Conservation (phyloP, 2,888 invertebrate genomes). For the Nemapogon koenigi region DNA sequence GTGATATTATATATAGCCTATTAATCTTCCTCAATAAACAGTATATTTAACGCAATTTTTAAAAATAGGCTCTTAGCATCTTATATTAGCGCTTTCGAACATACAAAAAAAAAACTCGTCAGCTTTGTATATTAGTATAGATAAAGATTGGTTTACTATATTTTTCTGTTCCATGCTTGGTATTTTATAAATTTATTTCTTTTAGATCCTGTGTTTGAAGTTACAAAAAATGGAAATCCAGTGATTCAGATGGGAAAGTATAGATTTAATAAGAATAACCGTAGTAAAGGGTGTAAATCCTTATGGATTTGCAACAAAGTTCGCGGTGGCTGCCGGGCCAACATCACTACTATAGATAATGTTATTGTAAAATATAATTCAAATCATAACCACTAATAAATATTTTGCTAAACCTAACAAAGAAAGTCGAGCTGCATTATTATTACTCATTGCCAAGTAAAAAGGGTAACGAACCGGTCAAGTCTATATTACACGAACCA, state of each 20-base stretch:
- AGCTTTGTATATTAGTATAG: too few relatives aligned
- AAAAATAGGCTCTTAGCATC: too few relatives aligned
- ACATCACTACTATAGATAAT: slow-evolving; percentile 6
- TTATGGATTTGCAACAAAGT: slow-evolving; percentile 4
- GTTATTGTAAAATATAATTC: slow-evolving; percentile 4
- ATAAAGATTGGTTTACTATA: too few relatives aligned
- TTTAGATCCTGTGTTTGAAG: not conserved
- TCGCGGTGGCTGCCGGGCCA: slow-evolving; percentile 3
- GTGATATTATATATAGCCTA: too few relatives aligned
- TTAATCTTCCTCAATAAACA: too few relatives aligned
- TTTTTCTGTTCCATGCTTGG: too few relatives aligned
- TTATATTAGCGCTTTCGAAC: too few relatives aligned
- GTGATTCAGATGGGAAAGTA: slow-evolving; percentile 6
- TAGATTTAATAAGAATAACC: slow-evolving; percentile 8
- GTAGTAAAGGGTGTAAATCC: slow-evolving; percentile 7
- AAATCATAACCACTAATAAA: slow-evolving; percentile 17
- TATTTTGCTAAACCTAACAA: not conserved
- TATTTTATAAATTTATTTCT: slow-evolving; percentile 9
- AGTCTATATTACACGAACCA: not conserved
- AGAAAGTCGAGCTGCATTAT: not conserved
- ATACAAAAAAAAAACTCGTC: too few relatives aligned
- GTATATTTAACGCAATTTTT: too few relatives aligned
- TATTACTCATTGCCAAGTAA: not conserved
- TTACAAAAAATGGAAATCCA: slow-evolving; percentile 1
- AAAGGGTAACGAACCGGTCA: not conserved